phyloP scores from a whole-genome alignment of 2,797 vertebrate species.

The Acrocephalus scirpaceus region DNA sequence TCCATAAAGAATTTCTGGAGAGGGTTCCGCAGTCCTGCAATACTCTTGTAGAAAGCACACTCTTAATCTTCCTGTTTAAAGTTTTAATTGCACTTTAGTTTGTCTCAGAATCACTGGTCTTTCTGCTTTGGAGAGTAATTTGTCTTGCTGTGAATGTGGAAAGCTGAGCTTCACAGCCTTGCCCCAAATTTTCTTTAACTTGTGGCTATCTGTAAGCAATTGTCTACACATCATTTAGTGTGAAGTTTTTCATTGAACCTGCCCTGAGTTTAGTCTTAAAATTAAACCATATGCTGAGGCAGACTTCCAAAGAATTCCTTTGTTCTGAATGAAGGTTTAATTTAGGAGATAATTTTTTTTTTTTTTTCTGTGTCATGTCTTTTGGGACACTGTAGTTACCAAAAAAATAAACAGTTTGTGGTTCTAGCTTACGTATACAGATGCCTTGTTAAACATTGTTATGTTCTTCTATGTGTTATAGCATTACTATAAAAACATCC shows the following conservation, averaged over 20 bases:
- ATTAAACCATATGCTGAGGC: background rate
- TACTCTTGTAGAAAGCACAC: background rate
- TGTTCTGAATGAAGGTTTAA: background rate
- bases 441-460: background rate
- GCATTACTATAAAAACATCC: background rate
- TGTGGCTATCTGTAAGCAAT: background rate
- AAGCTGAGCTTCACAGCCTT: background rate
- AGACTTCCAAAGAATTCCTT: background rate
- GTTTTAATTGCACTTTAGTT: background rate
- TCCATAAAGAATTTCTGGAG: background rate
- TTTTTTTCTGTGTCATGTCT: background rate
- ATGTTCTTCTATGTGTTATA: background rate
- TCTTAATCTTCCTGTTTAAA: background rate
- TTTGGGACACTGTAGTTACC: background rate
- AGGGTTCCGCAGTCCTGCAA: background rate
- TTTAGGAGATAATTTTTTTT: background rate
- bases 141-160: fast-evolving
- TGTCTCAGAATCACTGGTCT: background rate
- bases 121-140: background rate
- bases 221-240: background rate
- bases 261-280: background rate
- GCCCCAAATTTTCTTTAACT: background rate
- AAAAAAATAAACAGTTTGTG: background rate
- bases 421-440: background rate
- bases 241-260: background rate